phyloP scores from a whole-genome alignment of 2,888 invertebrate genomes.

The Orthonychiurus folsomi region DNA sequence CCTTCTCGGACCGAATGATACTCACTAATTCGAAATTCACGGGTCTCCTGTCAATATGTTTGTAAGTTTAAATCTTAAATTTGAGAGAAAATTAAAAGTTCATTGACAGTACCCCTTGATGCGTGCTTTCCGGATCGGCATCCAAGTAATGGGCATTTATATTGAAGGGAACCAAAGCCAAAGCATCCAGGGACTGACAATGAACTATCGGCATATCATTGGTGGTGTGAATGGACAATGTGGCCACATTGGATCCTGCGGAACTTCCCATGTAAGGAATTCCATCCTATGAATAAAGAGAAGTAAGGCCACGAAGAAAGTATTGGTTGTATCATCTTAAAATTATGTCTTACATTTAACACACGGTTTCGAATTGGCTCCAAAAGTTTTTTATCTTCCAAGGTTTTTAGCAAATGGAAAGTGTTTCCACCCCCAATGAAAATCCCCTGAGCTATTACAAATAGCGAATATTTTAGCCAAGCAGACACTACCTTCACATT shows the following conservation, averaged over 20 bases:
- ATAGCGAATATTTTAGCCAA: no score
- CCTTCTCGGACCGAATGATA: slow-evolving; percentile 54
- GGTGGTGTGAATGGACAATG: slow-evolving; percentile 67
- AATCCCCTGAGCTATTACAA: slow-evolving; percentile 63
- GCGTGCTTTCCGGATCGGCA: slow-evolving; percentile 52
- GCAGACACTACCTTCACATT: no score
- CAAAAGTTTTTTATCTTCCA: slow-evolving; percentile 61
- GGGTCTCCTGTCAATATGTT: slow-evolving; percentile 52
- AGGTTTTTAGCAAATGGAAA: slow-evolving; percentile 59
- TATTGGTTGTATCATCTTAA: background rate
- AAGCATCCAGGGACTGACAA: slow-evolving; percentile 46
- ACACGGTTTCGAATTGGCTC: slow-evolving; percentile 56
- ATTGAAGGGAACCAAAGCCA: slow-evolving; percentile 67
- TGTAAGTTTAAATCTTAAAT: slow-evolving; percentile 4
- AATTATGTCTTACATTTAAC: slow-evolving; percentile 44
- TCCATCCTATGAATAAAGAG: slow-evolving; percentile 47
- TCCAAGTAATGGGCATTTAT: slow-evolving; percentile 79
- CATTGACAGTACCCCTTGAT: slow-evolving; percentile 53
- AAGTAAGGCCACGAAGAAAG: background rate
- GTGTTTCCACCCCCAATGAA: slow-evolving; percentile 76
- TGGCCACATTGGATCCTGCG: slow-evolving; percentile 76
- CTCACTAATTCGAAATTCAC: slow-evolving; percentile 62
- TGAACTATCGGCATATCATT: slow-evolving; percentile 82
- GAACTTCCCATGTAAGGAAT: slow-evolving; percentile 67
- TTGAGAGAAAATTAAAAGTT: slow-evolving; percentile 5